Conservation (phyloP, 2,888 invertebrate species). For the Zootermopsis nevadensis region DNA sequence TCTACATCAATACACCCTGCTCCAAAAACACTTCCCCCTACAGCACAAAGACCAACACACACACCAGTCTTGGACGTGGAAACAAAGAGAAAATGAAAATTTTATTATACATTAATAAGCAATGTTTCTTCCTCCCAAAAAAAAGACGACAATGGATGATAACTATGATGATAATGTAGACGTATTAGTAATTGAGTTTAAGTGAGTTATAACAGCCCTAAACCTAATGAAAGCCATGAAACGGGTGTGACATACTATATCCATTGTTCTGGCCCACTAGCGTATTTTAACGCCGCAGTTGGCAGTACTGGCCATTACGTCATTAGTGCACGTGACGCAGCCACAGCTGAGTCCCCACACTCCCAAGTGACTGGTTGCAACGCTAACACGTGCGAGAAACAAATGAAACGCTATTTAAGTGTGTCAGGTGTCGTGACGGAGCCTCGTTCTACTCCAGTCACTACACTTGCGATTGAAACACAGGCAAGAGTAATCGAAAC, state of each 20-base stretch:
- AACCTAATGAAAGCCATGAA: no score
- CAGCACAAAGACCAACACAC: not conserved
- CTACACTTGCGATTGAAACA: no score
- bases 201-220: no score
- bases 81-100: no score
- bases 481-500: no score
- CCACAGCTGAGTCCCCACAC: not conserved
- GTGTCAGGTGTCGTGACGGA: not conserved
- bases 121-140: no score
- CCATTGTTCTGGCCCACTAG: not conserved
- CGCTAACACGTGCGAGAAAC: not conserved
- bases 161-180: no score
- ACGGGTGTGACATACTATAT: no score
- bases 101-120: no score
- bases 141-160: no score
- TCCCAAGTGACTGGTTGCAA: not conserved
- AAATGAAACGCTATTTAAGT: not conserved
- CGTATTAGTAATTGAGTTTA: no score
- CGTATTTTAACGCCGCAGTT: not conserved
- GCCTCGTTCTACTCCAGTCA: no score
- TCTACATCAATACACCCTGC: not conserved
- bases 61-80: not conserved
- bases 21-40: not conserved
- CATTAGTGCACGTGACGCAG: not conserved
- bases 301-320: not conserved